These are phyloP conservation scores for Helicoverpa zea DNA, from an alignment of 1,140 invertebrate genomes.

Conservation along the genomic window DNA sequence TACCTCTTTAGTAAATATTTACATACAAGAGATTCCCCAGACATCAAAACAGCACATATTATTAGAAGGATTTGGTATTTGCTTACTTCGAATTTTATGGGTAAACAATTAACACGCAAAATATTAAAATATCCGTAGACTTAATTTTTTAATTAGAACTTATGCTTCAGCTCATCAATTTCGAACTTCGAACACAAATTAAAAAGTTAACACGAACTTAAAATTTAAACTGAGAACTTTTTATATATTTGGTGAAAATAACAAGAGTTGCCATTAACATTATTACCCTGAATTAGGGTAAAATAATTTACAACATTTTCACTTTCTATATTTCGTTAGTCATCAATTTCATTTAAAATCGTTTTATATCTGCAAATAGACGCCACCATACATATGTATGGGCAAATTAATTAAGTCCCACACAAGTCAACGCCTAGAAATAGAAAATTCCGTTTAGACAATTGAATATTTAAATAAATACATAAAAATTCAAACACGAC, in stretches of 20 bases:
- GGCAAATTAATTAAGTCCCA: background rate
- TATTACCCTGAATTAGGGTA: background rate
- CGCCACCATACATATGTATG: background rate
- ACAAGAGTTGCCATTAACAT: background rate
- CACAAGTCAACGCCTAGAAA: background rate
- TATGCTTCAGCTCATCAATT: too few species aligned
- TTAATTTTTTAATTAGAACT: too few species aligned
- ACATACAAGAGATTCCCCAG: background rate
- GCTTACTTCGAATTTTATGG: too few species aligned
- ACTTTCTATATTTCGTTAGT: background rate
- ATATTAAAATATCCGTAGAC: too few species aligned
- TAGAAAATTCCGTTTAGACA: conserved; percentile 1
- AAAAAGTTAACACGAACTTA: background rate
- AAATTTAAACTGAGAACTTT: background rate
- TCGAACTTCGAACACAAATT: too few species aligned
- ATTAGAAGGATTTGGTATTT: background rate
- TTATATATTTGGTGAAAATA: background rate
- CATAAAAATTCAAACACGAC: background rate
- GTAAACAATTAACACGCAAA: too few species aligned
- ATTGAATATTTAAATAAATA: conserved; percentile 11
- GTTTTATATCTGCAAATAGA: background rate
- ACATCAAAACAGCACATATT: background rate
- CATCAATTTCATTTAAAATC: background rate
- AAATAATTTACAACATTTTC: background rate
- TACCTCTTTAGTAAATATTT: background rate